Percentiles rank a stretch among this genome's conserved stretches.
Conservation (phyloP, 2,113 vertebrate genomes). For the Toxotes jaculatrix region DNA sequence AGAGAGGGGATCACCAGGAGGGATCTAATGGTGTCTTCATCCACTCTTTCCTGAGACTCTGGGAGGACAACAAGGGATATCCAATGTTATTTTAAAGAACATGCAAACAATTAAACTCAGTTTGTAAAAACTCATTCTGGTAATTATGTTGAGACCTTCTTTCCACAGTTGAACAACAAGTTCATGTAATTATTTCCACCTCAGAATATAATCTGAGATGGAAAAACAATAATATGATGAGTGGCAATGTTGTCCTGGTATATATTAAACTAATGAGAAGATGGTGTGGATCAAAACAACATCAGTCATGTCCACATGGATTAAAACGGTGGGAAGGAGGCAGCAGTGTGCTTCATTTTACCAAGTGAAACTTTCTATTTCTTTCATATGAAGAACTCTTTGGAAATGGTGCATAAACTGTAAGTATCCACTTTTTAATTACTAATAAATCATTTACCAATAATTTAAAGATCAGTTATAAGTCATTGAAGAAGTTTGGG, state of each 20-base stretch:
- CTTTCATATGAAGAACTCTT: background rate
- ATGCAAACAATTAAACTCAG: background rate
- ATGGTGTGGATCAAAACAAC: background rate
- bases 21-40: slow-evolving; percentile 87
- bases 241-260: background rate
- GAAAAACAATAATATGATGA: background rate
- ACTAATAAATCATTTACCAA: no score
- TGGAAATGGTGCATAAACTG: background rate
- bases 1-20: slow-evolving; percentile 86
- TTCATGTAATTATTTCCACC: no score
- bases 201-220: no score
- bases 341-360: no score
- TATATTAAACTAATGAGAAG: background rate
- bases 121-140: background rate
- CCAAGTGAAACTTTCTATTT: background rate
- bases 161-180: no score
- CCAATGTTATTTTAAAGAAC: background rate
- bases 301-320: background rate
- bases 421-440: background rate
- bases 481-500: background rate
- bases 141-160: background rate
- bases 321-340: background rate
- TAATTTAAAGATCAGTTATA: background rate
- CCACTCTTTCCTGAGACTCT: slow-evolving; percentile 85
- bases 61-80: slow-evolving; percentile 13